These are phyloP conservation scores for Gopherus flavomarginatus DNA, from an alignment of 2,113 vertebrate species.

Conservation along the genomic window DNA sequence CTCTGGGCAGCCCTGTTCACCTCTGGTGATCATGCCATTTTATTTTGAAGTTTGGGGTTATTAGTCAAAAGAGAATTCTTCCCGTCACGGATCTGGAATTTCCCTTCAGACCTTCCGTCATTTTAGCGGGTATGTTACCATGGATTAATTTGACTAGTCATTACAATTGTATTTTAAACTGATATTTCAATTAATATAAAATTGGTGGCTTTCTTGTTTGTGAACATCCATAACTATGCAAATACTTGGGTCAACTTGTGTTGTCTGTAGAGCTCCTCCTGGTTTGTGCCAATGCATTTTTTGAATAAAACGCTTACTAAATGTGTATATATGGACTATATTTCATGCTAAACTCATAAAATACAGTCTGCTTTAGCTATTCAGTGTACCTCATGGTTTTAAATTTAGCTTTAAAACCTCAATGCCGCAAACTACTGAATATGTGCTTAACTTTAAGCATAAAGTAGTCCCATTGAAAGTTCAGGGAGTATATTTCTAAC, in stretches of 20 bases:
- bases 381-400: neutral
- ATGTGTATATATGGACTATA: neutral
- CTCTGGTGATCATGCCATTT: neutral
- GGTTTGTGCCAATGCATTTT: neutral
- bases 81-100: neutral
- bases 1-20: too few relatives aligned
- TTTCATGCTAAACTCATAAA: neutral
- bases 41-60: neutral
- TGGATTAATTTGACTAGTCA: constrained; percentile 39
- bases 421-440: neutral
- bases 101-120: neutral
- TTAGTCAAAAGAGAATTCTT: constrained; percentile 10
- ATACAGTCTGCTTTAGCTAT: fast-evolving
- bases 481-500: fast-evolving
- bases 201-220: constrained; percentile 15
- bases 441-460: fast-evolving
- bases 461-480: fast-evolving
- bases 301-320: neutral
- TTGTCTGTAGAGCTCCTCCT: neutral
- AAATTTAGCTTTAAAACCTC: neutral
- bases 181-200: constrained; percentile 41
- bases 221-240: constrained; percentile 5
- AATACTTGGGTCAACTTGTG: constrained; percentile 14
- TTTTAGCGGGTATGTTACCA: constrained; percentile 30
- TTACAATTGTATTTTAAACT: constrained; percentile 37